Evolutionary conservation across 1,140 invertebrate genomes (phyloP).

Genomic region (Caenorhabditis briggsae): DNA sequence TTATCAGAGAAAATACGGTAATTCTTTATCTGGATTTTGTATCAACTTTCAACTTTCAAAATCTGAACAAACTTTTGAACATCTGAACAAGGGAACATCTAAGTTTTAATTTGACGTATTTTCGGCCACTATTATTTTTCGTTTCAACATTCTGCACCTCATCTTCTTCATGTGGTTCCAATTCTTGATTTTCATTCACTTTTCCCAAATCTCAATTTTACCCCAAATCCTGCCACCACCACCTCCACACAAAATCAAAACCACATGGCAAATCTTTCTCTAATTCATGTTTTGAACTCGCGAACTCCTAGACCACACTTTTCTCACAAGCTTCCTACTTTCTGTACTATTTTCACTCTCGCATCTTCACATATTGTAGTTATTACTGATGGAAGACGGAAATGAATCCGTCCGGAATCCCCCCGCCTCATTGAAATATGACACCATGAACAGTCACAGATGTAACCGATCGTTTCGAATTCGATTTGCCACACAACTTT

Average conservation of each 20-base stretch:
- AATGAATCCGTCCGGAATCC: constrained; percentile 6
- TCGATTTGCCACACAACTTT: constrained; percentile 24
- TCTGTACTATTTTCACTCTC: no score
- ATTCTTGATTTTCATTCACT: no score
- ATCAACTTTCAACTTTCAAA: no score
- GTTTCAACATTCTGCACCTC: no score
- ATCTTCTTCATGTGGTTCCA: no score
- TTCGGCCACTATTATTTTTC: no score
- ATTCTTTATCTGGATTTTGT: no score
- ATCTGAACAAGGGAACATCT: no score
- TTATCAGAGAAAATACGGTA: no score
- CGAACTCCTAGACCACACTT: not conserved
- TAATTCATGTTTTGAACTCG: constrained; percentile 20
- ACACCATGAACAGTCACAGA: constrained; percentile 54
- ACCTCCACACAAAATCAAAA: not conserved
- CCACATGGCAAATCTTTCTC: constrained; percentile 9
- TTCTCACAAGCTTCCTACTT: not conserved
- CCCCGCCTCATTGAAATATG: not conserved
- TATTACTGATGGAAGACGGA: constrained; percentile 30
- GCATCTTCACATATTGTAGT: constrained; percentile 18
- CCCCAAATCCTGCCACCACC: not conserved
- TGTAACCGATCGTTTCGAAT: constrained; percentile 41
- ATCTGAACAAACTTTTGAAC: no score
- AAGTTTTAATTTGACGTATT: no score
- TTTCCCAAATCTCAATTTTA: not conserved